Evolutionary conservation across 2,797 vertebrate species (phyloP).

Genomic region (Brachymystax lenok): DNA sequence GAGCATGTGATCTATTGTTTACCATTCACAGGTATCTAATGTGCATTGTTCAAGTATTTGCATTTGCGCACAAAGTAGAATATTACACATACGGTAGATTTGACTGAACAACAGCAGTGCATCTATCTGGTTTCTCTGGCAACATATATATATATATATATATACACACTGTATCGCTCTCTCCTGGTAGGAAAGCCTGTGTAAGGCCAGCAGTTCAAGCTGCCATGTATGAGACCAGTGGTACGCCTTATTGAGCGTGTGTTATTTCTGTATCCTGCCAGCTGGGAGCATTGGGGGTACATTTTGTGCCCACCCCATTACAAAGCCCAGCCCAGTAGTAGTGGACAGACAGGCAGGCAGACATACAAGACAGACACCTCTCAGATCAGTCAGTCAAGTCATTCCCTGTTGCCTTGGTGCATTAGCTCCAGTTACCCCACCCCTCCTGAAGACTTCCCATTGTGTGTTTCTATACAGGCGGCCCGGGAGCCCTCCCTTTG

Average conservation of each 20-base stretch:
- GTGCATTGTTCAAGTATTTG: slow-evolving; percentile 1
- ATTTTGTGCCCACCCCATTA: slow-evolving; percentile 36
- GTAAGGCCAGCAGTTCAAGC: slow-evolving; percentile 58
- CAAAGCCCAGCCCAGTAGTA: slow-evolving; percentile 18
- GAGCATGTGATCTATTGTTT: background rate
- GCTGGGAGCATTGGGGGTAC: slow-evolving; percentile 25
- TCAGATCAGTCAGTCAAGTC: slow-evolving; percentile 1
- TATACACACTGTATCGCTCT: slow-evolving; percentile 42
- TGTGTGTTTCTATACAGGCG: slow-evolving; percentile 37
- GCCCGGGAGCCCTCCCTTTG: slow-evolving; percentile 61
- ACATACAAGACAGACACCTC: background rate
- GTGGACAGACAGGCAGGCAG: slow-evolving; percentile 13
- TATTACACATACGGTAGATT: slow-evolving; percentile 7
- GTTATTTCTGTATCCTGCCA: slow-evolving; percentile 61
- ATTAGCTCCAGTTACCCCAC: slow-evolving; percentile 12
- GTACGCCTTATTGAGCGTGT: slow-evolving; percentile 50
- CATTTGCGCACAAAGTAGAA: background rate
- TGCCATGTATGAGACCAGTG: slow-evolving; percentile 49
- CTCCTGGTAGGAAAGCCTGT: slow-evolving; percentile 35
- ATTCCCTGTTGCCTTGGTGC: background rate
- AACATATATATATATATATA: slow-evolving; percentile 1
- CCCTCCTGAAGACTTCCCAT: slow-evolving; percentile 58
- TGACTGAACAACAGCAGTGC: slow-evolving; percentile 28
- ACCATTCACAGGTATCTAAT: slow-evolving; percentile 1
- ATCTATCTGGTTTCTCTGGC: slow-evolving; percentile 25